Evolutionary conservation across 2,888 invertebrate species (phyloP), one percentile per base, ranked within the genome.

Genomic region (Leucoptera coffeella): DNA sequence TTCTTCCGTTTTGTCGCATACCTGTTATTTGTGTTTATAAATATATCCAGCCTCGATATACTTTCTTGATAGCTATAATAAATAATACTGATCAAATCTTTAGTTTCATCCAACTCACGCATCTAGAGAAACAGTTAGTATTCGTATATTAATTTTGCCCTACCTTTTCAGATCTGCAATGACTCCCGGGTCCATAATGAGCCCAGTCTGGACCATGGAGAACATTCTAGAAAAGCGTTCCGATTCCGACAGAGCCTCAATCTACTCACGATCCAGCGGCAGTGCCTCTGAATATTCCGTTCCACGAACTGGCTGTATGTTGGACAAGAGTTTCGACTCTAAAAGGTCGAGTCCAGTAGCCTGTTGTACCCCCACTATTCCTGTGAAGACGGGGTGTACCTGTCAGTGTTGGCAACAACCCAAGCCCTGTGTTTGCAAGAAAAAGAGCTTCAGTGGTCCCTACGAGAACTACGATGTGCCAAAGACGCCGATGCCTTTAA

Each of bases 391-490:
- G 11, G 62, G 59, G 2, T 38, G 33, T 30, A 39, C 40, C 22
- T 64, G 65, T 42, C 57, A 59, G 29, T 69, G 67, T 37, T 61
- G 67, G 64, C 59, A 64, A 36, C 51, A 55, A 29, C 39, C 45
- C 35, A 57, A 54, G 27, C 55, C 59, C 14, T 57, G 59, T 46
- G 50, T 56, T 35, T 59, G 59, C 33, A 44, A 58, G 35, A 64
- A 62, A 43, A 67, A 65, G 38, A 27, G 47, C 22, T 64, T 58
- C 39, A 59, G 62, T 25, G 78, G 78, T 22, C 78, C 81, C 2
- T 85, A 82, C 43, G 83, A 85, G 43, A 87, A 88, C 50, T 89
- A 88, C 44, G 87, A 87, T 50, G 73, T 87, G 40, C 87, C 87
- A 38, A 82, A 80, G 60, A 75, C 75, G 30, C 79, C 71, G n/a